Conservation (phyloP, 2,888 invertebrate genomes). For the Chamaedrilus cognettii region DNA sequence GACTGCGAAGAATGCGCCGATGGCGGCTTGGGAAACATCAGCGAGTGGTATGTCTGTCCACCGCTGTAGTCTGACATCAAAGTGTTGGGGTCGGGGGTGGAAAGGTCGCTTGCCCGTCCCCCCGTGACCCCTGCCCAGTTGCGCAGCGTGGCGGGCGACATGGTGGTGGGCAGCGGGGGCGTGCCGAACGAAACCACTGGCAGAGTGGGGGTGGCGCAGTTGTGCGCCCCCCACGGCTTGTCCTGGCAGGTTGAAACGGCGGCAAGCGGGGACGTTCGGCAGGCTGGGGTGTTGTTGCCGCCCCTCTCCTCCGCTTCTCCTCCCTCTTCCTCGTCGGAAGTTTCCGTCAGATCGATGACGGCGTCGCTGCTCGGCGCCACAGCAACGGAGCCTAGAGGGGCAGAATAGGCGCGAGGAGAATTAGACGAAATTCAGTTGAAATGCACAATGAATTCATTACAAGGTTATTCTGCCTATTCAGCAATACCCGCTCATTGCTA, state of each 20-base stretch:
- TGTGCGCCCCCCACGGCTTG: neutral
- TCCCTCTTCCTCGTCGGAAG: neutral
- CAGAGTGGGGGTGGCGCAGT: neutral
- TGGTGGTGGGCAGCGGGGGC: neutral
- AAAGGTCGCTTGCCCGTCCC: neutral
- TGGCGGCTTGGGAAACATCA: neutral
- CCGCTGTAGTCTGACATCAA: no score
- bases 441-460: no score
- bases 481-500: no score
- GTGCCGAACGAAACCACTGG: neutral
- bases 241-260: no score
- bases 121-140: no score
- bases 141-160: neutral
- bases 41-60: neutral
- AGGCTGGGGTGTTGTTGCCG: neutral
- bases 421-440: no score
- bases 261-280: neutral
- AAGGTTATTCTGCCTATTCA: no score
- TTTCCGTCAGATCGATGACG: neutral
- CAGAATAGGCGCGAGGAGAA: no score
- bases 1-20: neutral
- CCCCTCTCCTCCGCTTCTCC: neutral
- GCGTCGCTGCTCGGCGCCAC: neutral
- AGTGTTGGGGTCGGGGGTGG: neutral
- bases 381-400: no score